Conservation (phyloP, 1,140 invertebrate species). For the Carcinoscorpius rotundicauda region DNA sequence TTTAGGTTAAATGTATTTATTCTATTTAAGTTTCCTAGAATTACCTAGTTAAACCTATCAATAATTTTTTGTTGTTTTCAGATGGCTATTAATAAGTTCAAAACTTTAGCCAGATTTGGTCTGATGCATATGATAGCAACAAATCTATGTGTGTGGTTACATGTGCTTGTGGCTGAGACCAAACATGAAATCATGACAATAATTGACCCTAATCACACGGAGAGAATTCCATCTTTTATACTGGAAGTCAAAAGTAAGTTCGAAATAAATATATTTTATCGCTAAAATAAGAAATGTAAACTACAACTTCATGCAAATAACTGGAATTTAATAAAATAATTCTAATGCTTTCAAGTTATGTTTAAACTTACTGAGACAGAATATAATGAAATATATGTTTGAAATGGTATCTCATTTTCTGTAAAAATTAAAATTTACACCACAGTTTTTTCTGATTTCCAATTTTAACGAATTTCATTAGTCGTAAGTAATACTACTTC, state of each 20-base stretch:
- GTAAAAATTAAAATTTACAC: no score
- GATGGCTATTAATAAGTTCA: slow-evolving; percentile 79
- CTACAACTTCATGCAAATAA: no score
- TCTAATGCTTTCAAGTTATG: background rate
- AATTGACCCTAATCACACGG: slow-evolving; percentile 23
- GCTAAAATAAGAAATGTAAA: no score
- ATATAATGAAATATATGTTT: no score
- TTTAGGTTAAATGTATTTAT: background rate
- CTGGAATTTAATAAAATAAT: no score
- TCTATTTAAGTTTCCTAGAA: background rate
- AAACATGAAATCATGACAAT: slow-evolving; percentile 74
- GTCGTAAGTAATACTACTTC: no score
- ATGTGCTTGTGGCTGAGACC: slow-evolving; percentile 82
- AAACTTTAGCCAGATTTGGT: slow-evolving; percentile 72
- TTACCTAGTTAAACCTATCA: background rate
- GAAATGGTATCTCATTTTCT: no score
- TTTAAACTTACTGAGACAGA: background rate
- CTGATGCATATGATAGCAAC: slow-evolving; percentile 94
- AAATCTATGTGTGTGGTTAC: slow-evolving; percentile 84
- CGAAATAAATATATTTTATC: no score
- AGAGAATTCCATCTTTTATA: slow-evolving; percentile 13
- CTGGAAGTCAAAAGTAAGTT: no score
- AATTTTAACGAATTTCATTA: no score
- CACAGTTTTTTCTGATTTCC: no score
- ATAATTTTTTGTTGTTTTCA: slow-evolving; percentile 38